Conservation (phyloP, 1,140 invertebrate species). For the Trichomalopsis sarcophagae region DNA sequence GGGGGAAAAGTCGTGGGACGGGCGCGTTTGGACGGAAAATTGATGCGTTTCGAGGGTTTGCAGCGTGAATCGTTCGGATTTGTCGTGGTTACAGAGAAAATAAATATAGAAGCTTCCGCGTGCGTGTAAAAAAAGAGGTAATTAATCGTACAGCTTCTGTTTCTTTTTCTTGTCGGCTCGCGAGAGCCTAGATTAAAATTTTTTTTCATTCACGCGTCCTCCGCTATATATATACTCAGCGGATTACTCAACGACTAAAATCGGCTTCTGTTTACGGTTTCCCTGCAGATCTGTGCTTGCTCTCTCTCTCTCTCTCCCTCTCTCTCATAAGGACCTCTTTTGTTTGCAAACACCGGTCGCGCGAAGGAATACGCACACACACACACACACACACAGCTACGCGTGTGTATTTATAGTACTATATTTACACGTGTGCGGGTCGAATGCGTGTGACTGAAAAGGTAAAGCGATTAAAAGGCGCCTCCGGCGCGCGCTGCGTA, state of each 20-base stretch:
- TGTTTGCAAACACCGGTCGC: conserved; percentile 23
- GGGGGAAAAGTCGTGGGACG: neutral
- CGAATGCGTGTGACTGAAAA: neutral
- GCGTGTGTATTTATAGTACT: neutral
- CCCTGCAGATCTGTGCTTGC: neutral
- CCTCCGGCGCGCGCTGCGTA: no score
- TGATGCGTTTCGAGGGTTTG: neutral
- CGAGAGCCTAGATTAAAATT: neutral
- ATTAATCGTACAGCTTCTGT: no score
- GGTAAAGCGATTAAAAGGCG: neutral
- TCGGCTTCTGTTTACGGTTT: neutral
- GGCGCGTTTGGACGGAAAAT: neutral
- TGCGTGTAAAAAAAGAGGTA: no score
- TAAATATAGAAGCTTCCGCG: no score
- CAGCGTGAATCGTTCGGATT: neutral
- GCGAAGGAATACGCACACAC: neutral
- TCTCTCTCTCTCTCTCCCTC: neutral
- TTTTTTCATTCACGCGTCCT: neutral
- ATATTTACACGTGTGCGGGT: neutral
- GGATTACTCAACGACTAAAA: neutral
- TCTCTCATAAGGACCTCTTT: conserved; percentile 18
- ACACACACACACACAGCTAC: conserved; percentile 13
- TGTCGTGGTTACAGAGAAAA: no score
- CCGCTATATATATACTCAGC: neutral
- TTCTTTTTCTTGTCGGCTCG: no score